Conservation (phyloP, 2,888 invertebrate genomes). For the Caenorhabditis sinica region DNA sequence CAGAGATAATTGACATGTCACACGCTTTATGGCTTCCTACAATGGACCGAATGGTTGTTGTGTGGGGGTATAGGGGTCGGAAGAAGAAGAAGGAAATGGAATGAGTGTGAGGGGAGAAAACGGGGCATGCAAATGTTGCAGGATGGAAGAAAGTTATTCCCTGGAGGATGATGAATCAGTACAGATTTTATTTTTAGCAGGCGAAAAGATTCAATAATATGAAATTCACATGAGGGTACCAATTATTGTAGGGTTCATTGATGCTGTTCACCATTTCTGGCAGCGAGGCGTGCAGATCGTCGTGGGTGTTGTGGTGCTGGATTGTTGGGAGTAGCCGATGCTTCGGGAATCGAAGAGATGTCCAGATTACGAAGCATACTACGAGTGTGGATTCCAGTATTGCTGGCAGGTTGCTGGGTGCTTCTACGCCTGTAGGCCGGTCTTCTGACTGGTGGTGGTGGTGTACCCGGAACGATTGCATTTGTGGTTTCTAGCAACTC, state of each 20-base stretch:
- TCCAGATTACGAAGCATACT: background rate
- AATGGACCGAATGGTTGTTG: slow-evolving; percentile 33
- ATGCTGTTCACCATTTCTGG: slow-evolving; percentile 5
- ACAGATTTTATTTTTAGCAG: background rate
- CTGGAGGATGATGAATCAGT: slow-evolving; percentile 9
- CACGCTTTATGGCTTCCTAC: slow-evolving; percentile 59
- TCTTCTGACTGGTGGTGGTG: too few relatives aligned
- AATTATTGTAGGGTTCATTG: background rate
- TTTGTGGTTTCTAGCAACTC: too few relatives aligned
- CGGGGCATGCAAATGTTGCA: slow-evolving; percentile 13
- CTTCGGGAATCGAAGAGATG: background rate
- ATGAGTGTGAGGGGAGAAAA: background rate
- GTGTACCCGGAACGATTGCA: too few relatives aligned
- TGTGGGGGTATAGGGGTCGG: background rate
- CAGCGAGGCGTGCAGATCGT: slow-evolving; percentile 27
- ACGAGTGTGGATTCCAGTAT: background rate
- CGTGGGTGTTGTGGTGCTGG: slow-evolving; percentile 6
- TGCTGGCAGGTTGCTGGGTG: too few relatives aligned
- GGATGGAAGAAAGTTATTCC: slow-evolving; percentile 1
- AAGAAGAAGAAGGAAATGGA: background rate
- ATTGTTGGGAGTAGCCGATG: too few relatives aligned
- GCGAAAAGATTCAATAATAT: background rate
- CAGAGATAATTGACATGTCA: slow-evolving; percentile 62
- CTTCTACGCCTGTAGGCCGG: too few relatives aligned
- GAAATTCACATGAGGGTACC: background rate